Percentiles rank a stretch among this genome's conserved stretches.
phyloP scores from a whole-genome alignment of 2,888 invertebrate genomes.

The Napeogenes inachia region DNA sequence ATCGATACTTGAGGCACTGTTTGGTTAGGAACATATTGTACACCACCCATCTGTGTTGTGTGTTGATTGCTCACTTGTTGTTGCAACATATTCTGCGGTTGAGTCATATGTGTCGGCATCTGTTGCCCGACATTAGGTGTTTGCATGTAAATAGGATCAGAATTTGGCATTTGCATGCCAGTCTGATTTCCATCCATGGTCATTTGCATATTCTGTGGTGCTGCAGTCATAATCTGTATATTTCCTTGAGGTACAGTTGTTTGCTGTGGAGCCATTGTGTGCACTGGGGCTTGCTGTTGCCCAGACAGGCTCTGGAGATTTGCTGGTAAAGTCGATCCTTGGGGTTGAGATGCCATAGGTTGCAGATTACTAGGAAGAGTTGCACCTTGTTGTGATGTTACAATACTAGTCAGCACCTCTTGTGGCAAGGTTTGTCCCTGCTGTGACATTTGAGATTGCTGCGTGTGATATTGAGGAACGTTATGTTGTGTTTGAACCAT shows the following conservation, averaged over 20 bases:
- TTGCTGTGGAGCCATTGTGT: slow-evolving; percentile 70
- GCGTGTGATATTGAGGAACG: slow-evolving; percentile 72
- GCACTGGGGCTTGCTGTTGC: slow-evolving; percentile 70
- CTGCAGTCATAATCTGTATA: slow-evolving; percentile 76
- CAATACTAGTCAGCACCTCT: slow-evolving; percentile 72
- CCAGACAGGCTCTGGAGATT: slow-evolving; percentile 74
- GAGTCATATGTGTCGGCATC: slow-evolving; percentile 68
- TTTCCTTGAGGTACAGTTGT: slow-evolving; percentile 78
- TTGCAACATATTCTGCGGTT: slow-evolving; percentile 64
- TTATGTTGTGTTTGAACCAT: slow-evolving; percentile 72
- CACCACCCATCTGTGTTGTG: slow-evolving; percentile 56
- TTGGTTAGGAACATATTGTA: slow-evolving; percentile 66
- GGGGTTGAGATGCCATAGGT: slow-evolving; percentile 68
- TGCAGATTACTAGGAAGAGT: slow-evolving; percentile 68
- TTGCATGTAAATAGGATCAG: slow-evolving; percentile 74
- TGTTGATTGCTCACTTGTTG: slow-evolving; percentile 65
- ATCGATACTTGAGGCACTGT: slow-evolving; percentile 62
- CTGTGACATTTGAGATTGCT: slow-evolving; percentile 70
- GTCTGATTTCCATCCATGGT: slow-evolving; percentile 75
- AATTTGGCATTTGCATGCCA: slow-evolving; percentile 75
- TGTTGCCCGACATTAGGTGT: slow-evolving; percentile 63
- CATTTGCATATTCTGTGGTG: slow-evolving; percentile 75
- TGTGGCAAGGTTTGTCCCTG: slow-evolving; percentile 71
- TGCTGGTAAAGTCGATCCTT: slow-evolving; percentile 79
- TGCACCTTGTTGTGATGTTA: slow-evolving; percentile 71